Evolutionary conservation across 1,140 invertebrate species (phyloP).

Genomic region (Radopholus similis): DNA sequence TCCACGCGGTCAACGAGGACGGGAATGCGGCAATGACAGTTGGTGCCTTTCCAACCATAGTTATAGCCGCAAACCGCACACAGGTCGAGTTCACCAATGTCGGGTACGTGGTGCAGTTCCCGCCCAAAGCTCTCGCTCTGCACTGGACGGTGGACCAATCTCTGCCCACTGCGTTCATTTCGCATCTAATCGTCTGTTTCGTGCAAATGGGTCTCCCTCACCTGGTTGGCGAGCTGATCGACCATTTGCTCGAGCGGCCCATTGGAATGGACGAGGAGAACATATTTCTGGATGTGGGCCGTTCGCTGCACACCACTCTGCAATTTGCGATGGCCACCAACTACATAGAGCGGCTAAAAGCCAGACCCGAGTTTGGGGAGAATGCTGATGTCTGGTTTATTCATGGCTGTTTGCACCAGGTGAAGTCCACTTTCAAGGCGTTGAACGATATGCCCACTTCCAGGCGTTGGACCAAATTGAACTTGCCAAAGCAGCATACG

Average conservation of each 20-base stretch:
- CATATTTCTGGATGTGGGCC: conserved; percentile 37
- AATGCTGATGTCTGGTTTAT: conserved; percentile 38
- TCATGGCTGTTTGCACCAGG: conserved; percentile 40
- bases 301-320: conserved; percentile 27
- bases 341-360: conserved; percentile 22
- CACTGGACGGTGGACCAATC: conserved; percentile 22
- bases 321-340: conserved; percentile 4
- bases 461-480: conserved; percentile 30
- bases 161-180: conserved; percentile 37
- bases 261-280: conserved; percentile 36
- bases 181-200: conserved; percentile 32
- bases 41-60: background rate
- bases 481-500: conserved; percentile 37
- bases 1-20: conserved; percentile 28
- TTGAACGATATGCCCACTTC: background rate
- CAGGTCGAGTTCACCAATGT: conserved; percentile 34
- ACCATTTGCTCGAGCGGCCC: conserved; percentile 29
- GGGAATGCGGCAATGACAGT: conserved; percentile 27
- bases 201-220: conserved; percentile 25
- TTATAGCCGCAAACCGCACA: conserved; percentile 10
- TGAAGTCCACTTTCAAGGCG: conserved; percentile 12
- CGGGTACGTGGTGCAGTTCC: conserved; percentile 43
- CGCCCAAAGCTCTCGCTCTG: conserved; percentile 2
- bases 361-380: conserved; percentile 15
- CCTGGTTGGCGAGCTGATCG: conserved; percentile 34